phyloP scores from a whole-genome alignment of 2,113 vertebrate genomes.

The Anhinga rufa region DNA sequence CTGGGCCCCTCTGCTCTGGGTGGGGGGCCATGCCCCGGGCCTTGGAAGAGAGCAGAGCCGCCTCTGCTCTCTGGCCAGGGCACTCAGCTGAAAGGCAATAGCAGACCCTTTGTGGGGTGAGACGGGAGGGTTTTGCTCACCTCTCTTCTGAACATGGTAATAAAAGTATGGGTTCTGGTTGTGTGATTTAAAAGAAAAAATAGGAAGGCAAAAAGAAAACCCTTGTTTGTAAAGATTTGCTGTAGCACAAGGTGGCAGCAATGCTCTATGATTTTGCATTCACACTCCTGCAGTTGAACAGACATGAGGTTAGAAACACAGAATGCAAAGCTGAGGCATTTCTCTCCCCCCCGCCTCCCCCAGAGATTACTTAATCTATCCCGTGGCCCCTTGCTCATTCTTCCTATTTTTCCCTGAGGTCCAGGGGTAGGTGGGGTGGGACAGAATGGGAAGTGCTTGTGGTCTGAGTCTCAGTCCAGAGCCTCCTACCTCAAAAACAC shows the following conservation, averaged over 20 bases:
- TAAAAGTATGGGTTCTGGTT: not conserved
- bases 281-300: not conserved
- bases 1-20: not conserved
- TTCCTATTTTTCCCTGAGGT: not conserved
- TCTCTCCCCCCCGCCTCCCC: too few relatives aligned
- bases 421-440: not conserved
- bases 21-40: not conserved
- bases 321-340: not conserved
- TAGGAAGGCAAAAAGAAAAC: not conserved
- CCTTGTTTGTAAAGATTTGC: not conserved
- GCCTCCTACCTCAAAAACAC: not conserved
- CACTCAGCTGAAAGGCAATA: not conserved
- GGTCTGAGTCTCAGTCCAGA: not conserved
- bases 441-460: not conserved
- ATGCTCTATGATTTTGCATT: not conserved
- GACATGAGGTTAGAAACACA: not conserved
- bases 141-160: not conserved
- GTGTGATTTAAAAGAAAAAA: not conserved
- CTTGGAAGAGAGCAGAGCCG: not conserved
- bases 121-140: fast-evolving
- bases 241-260: conserved; percentile 36
- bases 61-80: fast-evolving
- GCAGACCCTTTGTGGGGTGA: fast-evolving
- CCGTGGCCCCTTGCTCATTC: fast-evolving
- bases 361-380: not conserved